phyloP scores from a whole-genome alignment of 30 jellyfish, hydroid and myxozoan species.

The Cassiopea xamachana region DNA sequence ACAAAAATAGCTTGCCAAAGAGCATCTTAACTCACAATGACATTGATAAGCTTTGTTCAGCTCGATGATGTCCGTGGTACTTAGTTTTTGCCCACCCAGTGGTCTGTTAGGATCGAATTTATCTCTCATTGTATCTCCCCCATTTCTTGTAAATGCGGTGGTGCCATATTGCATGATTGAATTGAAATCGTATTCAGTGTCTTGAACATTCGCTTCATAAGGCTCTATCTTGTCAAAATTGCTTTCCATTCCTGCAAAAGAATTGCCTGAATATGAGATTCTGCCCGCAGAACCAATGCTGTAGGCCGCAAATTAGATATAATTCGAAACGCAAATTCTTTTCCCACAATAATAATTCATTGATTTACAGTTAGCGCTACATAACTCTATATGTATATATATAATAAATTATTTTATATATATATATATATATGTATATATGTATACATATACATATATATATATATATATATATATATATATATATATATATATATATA shows the following conservation, averaged over 20 bases:
- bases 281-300: no score
- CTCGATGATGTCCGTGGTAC: slow-evolving; percentile 57
- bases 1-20: no score
- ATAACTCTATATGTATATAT: no score
- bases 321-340: no score
- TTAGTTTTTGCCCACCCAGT: slow-evolving; percentile 58
- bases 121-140: slow-evolving; percentile 73
- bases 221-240: slow-evolving; percentile 72
- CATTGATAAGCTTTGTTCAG: slow-evolving; percentile 80
- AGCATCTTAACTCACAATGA: slow-evolving; percentile 60
- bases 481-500: no score
- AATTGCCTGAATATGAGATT: neutral
- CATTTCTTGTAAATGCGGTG: slow-evolving; percentile 79
- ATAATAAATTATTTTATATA: no score
- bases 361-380: no score
- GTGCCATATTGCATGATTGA: slow-evolving; percentile 82
- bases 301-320: no score
- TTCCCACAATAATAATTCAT: no score
- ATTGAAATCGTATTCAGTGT: slow-evolving; percentile 72
- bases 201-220: slow-evolving; percentile 79
- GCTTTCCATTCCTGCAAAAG: slow-evolving; percentile 61
- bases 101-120: slow-evolving; percentile 62
- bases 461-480: no score
- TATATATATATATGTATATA: no score
- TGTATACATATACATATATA: no score